phyloP scores from a whole-genome alignment of 37 sponge, comb jelly and placozoan genomes.

The Halisarca cf. caerulea region DNA sequence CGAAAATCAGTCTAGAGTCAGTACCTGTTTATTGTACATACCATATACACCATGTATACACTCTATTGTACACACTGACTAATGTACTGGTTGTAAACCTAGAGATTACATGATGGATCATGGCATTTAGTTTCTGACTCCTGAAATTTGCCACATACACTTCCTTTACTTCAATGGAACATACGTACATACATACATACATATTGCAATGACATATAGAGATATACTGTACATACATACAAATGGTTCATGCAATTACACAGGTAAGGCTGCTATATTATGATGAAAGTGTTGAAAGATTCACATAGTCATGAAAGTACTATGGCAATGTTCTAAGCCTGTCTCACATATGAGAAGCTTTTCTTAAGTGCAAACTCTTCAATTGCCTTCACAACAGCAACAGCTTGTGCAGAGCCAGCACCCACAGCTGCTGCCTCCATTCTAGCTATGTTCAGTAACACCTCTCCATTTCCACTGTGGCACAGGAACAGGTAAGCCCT shows the following conservation, averaged over 20 bases:
- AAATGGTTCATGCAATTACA: neutral
- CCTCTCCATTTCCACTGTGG: slow-evolving; percentile 22
- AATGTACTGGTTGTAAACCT: too few relatives aligned
- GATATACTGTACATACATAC: neutral
- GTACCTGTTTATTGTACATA: too few relatives aligned
- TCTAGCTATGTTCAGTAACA: neutral
- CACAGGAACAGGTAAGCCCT: slow-evolving; percentile 25
- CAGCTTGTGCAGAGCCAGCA: neutral
- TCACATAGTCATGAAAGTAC: neutral
- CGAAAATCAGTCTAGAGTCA: too few relatives aligned
- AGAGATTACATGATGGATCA: too few relatives aligned
- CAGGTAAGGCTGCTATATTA: neutral
- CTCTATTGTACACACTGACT: too few relatives aligned
- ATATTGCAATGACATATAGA: too few relatives aligned
- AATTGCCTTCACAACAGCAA: slow-evolving; percentile 6
- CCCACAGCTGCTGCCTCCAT: slow-evolving; percentile 16
- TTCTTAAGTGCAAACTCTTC: neutral
- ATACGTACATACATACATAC: too few relatives aligned
- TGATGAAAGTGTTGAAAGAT: neutral
- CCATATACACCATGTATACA: too few relatives aligned
- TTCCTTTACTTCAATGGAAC: too few relatives aligned
- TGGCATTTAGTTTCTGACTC: too few relatives aligned
- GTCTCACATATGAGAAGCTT: neutral
- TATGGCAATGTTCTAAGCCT: neutral
- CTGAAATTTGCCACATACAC: too few relatives aligned